These are phyloP conservation scores for Endomychus coccineus DNA, from an alignment of 2,888 invertebrate species.

Conservation along the genomic window DNA sequence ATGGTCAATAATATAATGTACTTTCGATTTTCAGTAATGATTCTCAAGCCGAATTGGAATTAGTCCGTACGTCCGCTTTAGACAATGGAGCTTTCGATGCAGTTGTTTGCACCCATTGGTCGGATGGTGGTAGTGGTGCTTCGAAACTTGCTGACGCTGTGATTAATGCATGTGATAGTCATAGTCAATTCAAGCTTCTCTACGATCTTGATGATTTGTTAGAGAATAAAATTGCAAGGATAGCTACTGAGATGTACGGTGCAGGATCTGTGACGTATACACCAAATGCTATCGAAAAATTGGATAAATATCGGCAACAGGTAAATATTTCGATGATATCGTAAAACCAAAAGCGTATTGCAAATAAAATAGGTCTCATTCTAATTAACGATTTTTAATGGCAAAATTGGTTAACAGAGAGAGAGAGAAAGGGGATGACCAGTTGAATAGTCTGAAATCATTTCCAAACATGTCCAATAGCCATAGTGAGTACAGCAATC, in stretches of 20 bases:
- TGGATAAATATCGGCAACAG: conserved; percentile 65
- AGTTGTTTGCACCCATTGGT: conserved; percentile 84
- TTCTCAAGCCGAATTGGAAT: conserved; percentile 70
- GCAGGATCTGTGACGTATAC: conserved; percentile 78
- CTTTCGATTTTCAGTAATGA: conserved; percentile 72
- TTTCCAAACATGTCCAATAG: too few species aligned
- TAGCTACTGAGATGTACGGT: conserved; percentile 93
- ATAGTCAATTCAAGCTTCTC: conserved; percentile 58
- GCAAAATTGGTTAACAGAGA: too few species aligned
- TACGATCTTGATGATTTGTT: conserved; percentile 66
- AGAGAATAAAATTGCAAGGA: conserved; percentile 77
- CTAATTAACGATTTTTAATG: too few species aligned
- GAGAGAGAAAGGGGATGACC: too few species aligned
- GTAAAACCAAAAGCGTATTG: too few species aligned
- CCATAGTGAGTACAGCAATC: too few species aligned
- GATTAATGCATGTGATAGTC: conserved; percentile 62
- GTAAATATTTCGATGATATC: conserved; percentile 42
- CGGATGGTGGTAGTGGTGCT: conserved; percentile 84
- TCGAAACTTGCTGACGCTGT: conserved; percentile 80
- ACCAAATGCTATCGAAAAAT: conserved; percentile 60
- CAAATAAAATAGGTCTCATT: too few species aligned
- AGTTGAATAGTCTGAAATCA: too few species aligned
- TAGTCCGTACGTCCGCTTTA: conserved; percentile 65
- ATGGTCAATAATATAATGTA: too few species aligned
- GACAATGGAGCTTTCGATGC: conserved; percentile 82